A percentile compares a stretch with the other conserved stretches of the same genome.
Conservation (phyloP, 2,888 invertebrate species). For the Tachina fera region DNA sequence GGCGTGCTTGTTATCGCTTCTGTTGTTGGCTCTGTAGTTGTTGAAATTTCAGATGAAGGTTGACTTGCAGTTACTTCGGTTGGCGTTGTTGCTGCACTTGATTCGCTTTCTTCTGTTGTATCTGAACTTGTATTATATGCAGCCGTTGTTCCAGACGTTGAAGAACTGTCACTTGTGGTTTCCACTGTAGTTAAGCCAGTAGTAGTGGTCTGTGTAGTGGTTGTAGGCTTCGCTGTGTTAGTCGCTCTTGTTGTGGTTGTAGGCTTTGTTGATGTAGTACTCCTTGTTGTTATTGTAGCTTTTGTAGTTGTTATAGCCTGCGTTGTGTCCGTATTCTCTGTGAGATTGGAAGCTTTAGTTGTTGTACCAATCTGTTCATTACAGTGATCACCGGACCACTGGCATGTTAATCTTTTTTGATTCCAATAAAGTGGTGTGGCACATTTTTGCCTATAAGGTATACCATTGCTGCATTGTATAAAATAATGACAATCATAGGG, state of each 20-base stretch:
- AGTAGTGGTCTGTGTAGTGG: not conserved
- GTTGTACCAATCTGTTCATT: slow-evolving; percentile 16
- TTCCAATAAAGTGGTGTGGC: slow-evolving; percentile 59
- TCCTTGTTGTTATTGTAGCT: not conserved
- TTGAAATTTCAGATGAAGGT: not conserved
- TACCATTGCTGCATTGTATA: slow-evolving; percentile 63
- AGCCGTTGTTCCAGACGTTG: not conserved
- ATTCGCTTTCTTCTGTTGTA: not conserved
- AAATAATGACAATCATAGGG: slow-evolving; percentile 69
- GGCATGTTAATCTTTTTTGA: slow-evolving; percentile 48
- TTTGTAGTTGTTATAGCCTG: not conserved
- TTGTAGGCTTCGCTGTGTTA: not conserved
- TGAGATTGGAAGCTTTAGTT: not conserved
- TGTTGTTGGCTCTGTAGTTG: not conserved
- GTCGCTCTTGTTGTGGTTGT: too few relatives aligned
- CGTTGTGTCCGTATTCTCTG: not conserved
- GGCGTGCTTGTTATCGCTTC: not conserved
- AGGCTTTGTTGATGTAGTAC: not conserved
- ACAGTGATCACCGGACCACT: slow-evolving; percentile 44
- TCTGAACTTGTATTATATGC: not conserved
- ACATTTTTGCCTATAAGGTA: slow-evolving; percentile 43
- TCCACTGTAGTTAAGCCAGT: too few relatives aligned
- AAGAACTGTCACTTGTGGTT: too few relatives aligned
- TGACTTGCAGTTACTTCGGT: not conserved
- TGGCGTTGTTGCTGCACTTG: not conserved